Percentiles rank a stretch among this genome's conserved stretches.
phyloP scores from a whole-genome alignment of 2,113 vertebrate species.

The Melanostigma gelatinosum region DNA sequence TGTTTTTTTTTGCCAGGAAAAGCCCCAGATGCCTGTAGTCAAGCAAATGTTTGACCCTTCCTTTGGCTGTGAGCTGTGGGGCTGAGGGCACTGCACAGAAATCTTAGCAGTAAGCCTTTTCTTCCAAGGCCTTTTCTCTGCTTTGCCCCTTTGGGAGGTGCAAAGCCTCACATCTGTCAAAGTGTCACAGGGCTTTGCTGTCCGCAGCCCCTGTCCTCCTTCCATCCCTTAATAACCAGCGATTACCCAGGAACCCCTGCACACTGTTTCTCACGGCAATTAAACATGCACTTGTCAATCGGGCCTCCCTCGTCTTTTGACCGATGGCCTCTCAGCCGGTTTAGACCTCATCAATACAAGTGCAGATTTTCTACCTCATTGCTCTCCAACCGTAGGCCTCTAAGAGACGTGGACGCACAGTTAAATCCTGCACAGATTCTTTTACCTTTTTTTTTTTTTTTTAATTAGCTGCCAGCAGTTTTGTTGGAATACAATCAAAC shows the following conservation, averaged over 20 bases:
- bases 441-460: not conserved
- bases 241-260: conserved; percentile 57
- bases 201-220: conserved; percentile 31
- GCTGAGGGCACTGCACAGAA: conserved; percentile 58
- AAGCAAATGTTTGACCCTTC: conserved; percentile 69
- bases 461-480: not conserved
- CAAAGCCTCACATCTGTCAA: conserved; percentile 79
- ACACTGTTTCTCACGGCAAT: conserved; percentile 73
- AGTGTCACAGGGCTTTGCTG: conserved; percentile 67
- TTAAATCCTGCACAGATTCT: not conserved
- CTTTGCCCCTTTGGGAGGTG: conserved; percentile 48
- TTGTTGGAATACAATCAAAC: not conserved
- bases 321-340: conserved; percentile 20
- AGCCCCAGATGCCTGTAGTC: conserved; percentile 68
- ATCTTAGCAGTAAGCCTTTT: conserved; percentile 65
- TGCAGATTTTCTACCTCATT: conserved; percentile 25
- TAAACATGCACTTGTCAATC: conserved; percentile 73
- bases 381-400: not conserved
- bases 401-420: not conserved
- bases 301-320: conserved; percentile 31
- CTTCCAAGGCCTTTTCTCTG: conserved; percentile 63
- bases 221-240: conserved; percentile 34
- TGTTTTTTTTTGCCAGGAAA: conserved; percentile 67
- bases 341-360: conserved; percentile 39
- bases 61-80: conserved; percentile 58